Base-by-base conservation (phyloP, 2,797 vertebrate genomes). In the Myoxocephalus aenaeus region DNA sequence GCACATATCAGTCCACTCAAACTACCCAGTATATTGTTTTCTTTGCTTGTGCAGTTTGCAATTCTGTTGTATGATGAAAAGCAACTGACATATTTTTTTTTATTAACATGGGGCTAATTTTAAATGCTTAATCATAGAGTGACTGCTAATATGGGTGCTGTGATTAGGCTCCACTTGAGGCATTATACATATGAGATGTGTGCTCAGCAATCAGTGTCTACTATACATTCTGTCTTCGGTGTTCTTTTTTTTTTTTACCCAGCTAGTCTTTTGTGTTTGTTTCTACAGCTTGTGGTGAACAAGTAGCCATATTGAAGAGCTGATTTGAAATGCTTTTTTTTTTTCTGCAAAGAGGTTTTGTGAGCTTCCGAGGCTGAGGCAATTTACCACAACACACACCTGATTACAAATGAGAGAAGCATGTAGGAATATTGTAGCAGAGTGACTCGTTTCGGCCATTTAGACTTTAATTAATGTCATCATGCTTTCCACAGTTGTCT, bases 121-220 rank as follows among this genome's bases (percentile, higher is more conserved):
- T 65, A 77, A 86, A 90, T 70, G 70, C 82, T 88, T 91, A 87
- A 86, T 92, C 80, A 86, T 89, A 84, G 82, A 59, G 48, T 59
- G 79, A 74, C 80, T 86, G 71, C 53, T 75, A 85, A 81, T 88
- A 81, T 82, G 70, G 80, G 75, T 73, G 10, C 67, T 70, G 80
- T 89, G 89, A 93, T 93, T 90, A 87, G 81, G 65, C 65, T 68
- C 78, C 87, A 89, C 85, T 92, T 89, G 71, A 81, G 70, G 75
- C 84, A 71, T 70, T 82, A 81, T 80, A 78, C 18, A 48, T 17
- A 73, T 72, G 77, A 85, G 63, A 79, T 89, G 78, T 87, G 86
- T 74, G 70, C 86, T 69, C 68, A 66, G 89, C 83, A 93, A 92
- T 94, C 90, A 92, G 80, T 59, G 74, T 80, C 87, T 83, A 59